Percentiles rank a stretch among this genome's conserved stretches.
Evolutionary conservation across 2,888 invertebrate species (phyloP).

Genomic region (Petrolisthes manimaculis): DNA sequence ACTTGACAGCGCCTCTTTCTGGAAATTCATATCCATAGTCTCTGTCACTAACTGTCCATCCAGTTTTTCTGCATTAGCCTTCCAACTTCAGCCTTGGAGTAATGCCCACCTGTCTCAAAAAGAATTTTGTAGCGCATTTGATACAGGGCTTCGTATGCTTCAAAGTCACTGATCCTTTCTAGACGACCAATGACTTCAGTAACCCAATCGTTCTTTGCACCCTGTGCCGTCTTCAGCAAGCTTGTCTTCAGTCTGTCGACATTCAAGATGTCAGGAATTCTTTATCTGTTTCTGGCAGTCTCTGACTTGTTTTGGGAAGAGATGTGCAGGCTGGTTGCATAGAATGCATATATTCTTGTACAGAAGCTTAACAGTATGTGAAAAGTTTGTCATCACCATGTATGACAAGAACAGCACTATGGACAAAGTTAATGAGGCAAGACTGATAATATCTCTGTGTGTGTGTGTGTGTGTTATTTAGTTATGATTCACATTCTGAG

Average conservation of each 20-base stretch:
- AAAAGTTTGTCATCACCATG: too few relatives aligned
- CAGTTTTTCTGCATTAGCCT: constrained; percentile 40
- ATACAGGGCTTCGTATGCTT: constrained; percentile 3
- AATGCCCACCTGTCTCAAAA: constrained; percentile 19
- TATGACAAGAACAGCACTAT: too few relatives aligned
- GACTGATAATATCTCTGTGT: too few relatives aligned
- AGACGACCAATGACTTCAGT: constrained; percentile 30
- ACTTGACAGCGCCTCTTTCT: constrained; percentile 37
- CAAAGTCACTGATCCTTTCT: constrained; percentile 39
- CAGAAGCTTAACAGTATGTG: constrained; percentile 26
- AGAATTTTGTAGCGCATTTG: constrained; percentile 14
- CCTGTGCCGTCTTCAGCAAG: constrained; percentile 42
- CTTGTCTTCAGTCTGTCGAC: constrained; percentile 37
- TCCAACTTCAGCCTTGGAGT: constrained; percentile 35
- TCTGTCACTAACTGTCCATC: constrained; percentile 45
- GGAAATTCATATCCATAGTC: constrained; percentile 32
- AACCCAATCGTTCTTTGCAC: constrained; percentile 24
- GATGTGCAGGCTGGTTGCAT: constrained; percentile 32
- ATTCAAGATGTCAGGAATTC: constrained; percentile 29
- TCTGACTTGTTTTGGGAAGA: constrained; percentile 27
- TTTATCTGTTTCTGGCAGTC: constrained; percentile 24
- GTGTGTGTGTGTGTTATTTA: too few relatives aligned
- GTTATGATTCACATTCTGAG: too few relatives aligned
- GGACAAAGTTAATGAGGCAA: too few relatives aligned
- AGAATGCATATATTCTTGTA: constrained; percentile 39